A percentile compares a stretch with the other conserved stretches of the same genome.
phyloP scores from a whole-genome alignment of 2,797 vertebrate genomes.

The Monodelphis domestica region DNA sequence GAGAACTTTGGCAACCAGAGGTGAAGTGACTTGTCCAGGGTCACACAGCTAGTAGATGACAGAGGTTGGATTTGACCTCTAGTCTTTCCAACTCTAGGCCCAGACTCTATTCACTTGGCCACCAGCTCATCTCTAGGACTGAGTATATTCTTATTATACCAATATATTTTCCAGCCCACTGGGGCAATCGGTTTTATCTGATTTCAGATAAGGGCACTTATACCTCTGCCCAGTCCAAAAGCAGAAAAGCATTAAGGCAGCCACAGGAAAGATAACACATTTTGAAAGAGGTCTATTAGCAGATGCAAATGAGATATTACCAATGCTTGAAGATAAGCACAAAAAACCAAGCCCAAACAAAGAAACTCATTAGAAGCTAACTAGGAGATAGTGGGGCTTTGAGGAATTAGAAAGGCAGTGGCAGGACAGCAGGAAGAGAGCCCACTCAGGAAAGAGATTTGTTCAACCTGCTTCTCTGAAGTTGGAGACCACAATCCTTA shows the following conservation, averaged over 20 bases:
- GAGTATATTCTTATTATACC: neutral
- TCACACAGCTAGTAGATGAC: neutral
- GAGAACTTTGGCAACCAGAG: neutral
- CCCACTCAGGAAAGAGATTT: neutral
- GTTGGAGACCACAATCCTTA: neutral
- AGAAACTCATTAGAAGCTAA: constrained; percentile 14
- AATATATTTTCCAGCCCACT: neutral
- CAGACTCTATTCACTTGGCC: neutral
- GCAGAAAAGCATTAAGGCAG: neutral
- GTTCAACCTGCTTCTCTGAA: neutral
- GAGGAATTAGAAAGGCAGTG: constrained; percentile 9
- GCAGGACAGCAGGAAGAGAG: neutral
- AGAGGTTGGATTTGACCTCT: neutral
- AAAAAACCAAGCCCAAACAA: constrained; percentile 12
- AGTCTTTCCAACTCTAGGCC: neutral
- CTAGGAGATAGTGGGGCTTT: constrained; percentile 8
- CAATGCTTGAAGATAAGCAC: neutral
- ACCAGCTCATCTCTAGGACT: neutral
- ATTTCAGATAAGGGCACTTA: neutral
- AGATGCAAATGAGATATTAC: constrained; percentile 39
- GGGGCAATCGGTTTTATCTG: neutral
- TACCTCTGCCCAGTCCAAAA: neutral
- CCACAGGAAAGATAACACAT: constrained; percentile 33
- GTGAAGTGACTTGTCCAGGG: neutral
- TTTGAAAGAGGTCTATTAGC: constrained; percentile 43